These are phyloP conservation scores for Coelinius sp. DNA, from an alignment of 2,888 invertebrate species.

Conservation along the genomic window DNA sequence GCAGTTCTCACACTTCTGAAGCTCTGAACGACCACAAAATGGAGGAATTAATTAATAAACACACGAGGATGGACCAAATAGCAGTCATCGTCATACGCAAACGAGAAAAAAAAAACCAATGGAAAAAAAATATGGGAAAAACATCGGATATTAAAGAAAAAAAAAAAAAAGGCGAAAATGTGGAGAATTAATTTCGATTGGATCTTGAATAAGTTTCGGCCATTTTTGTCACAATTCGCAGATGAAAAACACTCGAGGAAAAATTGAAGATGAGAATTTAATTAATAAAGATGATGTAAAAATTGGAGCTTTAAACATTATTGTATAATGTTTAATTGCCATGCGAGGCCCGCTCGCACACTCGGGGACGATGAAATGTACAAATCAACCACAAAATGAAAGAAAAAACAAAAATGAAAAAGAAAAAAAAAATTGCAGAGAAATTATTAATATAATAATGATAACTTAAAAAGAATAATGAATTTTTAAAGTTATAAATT, in stretches of 20 bases:
- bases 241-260: slow-evolving; percentile 18
- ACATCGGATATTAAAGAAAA: slow-evolving; percentile 24
- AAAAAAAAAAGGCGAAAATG: slow-evolving; percentile 19
- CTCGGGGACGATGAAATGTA: slow-evolving; percentile 63
- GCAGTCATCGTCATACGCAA: slow-evolving; percentile 44
- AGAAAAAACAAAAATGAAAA: slow-evolving; percentile 47
- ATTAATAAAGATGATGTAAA: slow-evolving; percentile 16
- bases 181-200: neutral
- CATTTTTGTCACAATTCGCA: neutral
- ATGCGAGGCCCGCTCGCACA: slow-evolving; percentile 56
- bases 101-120: slow-evolving; percentile 36
- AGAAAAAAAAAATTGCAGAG: slow-evolving; percentile 56
- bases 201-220: neutral
- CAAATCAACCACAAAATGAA: slow-evolving; percentile 65
- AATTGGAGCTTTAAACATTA: slow-evolving; percentile 13
- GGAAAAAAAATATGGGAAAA: slow-evolving; percentile 27
- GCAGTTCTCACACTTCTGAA: slow-evolving; percentile 51
- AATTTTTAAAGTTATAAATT: slow-evolving; percentile 69
- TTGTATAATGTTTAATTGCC: slow-evolving; percentile 26
- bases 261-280: slow-evolving; percentile 16
- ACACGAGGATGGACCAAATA: slow-evolving; percentile 47
- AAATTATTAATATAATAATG: slow-evolving; percentile 68
- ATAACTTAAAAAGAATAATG: slow-evolving; percentile 60
- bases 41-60: slow-evolving; percentile 24
- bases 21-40: slow-evolving; percentile 45